These are phyloP conservation scores for Noturus placidus DNA, from an alignment of 2,113 vertebrate species.

Conservation along the genomic window DNA sequence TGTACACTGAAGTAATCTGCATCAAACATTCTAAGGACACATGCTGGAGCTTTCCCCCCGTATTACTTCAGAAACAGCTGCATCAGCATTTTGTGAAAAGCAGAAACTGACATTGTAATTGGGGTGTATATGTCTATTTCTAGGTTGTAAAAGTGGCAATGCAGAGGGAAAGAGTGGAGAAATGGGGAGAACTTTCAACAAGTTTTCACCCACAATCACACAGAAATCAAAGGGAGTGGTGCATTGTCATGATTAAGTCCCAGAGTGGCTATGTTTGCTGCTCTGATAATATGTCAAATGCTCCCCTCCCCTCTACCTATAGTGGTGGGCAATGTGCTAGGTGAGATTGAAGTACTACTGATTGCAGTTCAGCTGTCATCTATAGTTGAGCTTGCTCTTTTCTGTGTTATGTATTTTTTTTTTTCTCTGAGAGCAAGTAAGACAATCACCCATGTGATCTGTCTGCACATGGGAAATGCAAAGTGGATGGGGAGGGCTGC, in stretches of 20 bases:
- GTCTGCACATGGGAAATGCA: background rate
- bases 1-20: background rate
- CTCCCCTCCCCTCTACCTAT: background rate
- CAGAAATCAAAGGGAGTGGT: background rate
- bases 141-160: background rate
- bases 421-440: slow-evolving; percentile 12
- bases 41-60: background rate
- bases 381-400: background rate
- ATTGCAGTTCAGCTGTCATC: slow-evolving; percentile 29
- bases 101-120: background rate
- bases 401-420: background rate
- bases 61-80: background rate
- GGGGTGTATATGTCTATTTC: background rate
- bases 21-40: background rate
- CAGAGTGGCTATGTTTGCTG: background rate
- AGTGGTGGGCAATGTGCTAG: slow-evolving; percentile 28
- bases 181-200: background rate
- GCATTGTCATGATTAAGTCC: background rate
- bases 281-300: slow-evolving; percentile 30
- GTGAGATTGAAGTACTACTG: background rate
- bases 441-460: background rate
- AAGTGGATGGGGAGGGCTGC: slow-evolving; percentile 1
- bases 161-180: background rate
- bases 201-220: background rate
- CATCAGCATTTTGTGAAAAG: background rate